A percentile compares a stretch with the other conserved stretches of the same genome.
Conservation (phyloP, 2,888 invertebrate species). For the Ctena decussata region DNA sequence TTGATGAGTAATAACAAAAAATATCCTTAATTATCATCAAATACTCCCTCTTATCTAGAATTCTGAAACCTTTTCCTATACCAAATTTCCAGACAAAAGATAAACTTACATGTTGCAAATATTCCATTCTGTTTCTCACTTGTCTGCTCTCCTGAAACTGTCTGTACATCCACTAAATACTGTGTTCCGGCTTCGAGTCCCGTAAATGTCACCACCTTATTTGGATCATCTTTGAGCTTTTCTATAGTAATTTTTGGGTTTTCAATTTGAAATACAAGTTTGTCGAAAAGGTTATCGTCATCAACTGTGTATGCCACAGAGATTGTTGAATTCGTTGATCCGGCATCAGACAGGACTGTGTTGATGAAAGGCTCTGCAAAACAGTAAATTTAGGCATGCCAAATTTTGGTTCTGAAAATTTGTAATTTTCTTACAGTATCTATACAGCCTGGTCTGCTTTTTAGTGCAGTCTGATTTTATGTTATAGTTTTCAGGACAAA, state of each 20-base stretch:
- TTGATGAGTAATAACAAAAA: no score
- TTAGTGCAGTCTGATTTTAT: no score
- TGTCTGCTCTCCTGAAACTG: constrained; percentile 66
- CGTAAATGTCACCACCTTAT: constrained; percentile 62
- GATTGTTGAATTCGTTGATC: constrained; percentile 56
- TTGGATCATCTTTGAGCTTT: constrained; percentile 56
- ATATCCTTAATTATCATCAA: no score
- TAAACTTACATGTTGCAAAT: constrained; percentile 69
- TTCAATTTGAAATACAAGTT: constrained; percentile 63
- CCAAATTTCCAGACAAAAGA: no score
- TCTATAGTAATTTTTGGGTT: constrained; percentile 45
- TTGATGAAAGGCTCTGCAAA: constrained; percentile 58
- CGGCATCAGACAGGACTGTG: constrained; percentile 7
- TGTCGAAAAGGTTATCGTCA: constrained; percentile 68
- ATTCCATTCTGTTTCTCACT: constrained; percentile 45
- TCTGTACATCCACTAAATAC: constrained; percentile 70
- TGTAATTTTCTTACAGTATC: no score
- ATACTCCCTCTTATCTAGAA: no score
- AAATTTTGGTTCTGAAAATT: no score
- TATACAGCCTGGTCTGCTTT: no score
- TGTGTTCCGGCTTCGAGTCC: constrained; percentile 69
- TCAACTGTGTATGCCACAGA: constrained; percentile 63
- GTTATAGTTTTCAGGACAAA: no score
- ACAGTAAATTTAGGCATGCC: no score
- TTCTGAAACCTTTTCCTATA: no score